Evolutionary conservation across 2,888 invertebrate species (phyloP), one percentile per base, ranked within the genome.

Genomic region (Drosophila lacicola): DNA sequence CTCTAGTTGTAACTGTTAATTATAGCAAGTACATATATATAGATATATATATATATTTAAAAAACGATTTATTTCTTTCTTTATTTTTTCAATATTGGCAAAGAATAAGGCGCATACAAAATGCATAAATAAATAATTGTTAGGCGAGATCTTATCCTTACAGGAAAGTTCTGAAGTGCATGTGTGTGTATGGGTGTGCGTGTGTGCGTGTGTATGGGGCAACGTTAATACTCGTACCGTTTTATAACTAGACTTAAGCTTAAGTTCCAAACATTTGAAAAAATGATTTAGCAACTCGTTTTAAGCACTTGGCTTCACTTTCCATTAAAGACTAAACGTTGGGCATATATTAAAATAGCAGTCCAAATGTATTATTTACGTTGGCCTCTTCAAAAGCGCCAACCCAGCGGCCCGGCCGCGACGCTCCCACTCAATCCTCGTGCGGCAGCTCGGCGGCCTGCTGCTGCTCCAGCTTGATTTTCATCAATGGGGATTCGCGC

Each of bases 381-480:
- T 67, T 70, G 70, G 70, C 57, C 73, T 74, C 82, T 78, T 80
- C 78, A 78, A 46, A 78, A 80, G 78, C 47, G 54, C 57, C 70
- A 69, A 70, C 58, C 60, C 65, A 70, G 56, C 50, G 46, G 29
- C 36, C 17, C 10, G 37, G 51, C 46, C 66, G 63, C 41, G 54
- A 11, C 66, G 36, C 9, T 47, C 44, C 37, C n/a, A 79, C 80
- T 88, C 90, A 91, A 86, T 91, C 91, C 74, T 91, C 91, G 53
- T 91, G 91, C 53, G 90, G 92, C 80, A 91, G 81, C 67, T 91
- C 90, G 14, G 88, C 72, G 56, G 90, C 81, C 64, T 90, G 88
- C 65, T 91, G 91, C 53, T 91, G 91, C 70, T 91, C 91, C 74
- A 91, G 66, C 69, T 91, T 91, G 64, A 91, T 91, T 70, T 91